Conservation (phyloP, 2,888 invertebrate species). For the Thereva unica region DNA sequence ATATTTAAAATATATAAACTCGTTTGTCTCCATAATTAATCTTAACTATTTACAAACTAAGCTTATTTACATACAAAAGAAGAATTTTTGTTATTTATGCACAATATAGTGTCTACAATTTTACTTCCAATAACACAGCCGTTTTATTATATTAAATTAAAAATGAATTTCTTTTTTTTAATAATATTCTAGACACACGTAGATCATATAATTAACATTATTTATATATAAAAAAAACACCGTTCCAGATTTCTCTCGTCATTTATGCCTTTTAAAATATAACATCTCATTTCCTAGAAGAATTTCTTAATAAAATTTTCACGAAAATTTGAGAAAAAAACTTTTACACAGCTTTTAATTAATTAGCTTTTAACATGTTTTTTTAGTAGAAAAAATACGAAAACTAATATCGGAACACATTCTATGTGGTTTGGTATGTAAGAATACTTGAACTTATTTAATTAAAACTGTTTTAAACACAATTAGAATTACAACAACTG, state of each 20-base stretch:
- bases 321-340: too few relatives aligned
- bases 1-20: conserved; percentile 27
- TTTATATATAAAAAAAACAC: too few relatives aligned
- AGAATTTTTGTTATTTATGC: conserved; percentile 12
- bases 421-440: conserved; percentile 33
- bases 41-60: conserved; percentile 25
- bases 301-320: too few relatives aligned
- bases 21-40: conserved; percentile 3
- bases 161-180: conserved; percentile 11
- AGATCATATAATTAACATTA: too few relatives aligned
- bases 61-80: conserved; percentile 11
- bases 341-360: too few relatives aligned
- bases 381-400: too few relatives aligned
- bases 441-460: conserved; percentile 20
- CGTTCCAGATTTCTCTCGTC: too few relatives aligned
- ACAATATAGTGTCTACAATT: conserved; percentile 10
- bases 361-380: too few relatives aligned
- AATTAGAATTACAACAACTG: too few relatives aligned
- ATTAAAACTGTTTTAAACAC: neutral
- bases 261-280: too few relatives aligned
- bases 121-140: conserved; percentile 32
- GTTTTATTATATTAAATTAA: conserved; percentile 20
- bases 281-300: too few relatives aligned
- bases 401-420: conserved; percentile 11
- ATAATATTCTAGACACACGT: neutral